These are phyloP conservation scores for Notiomystis cincta DNA, from an alignment of 2,113 vertebrate species.

Conservation along the genomic window DNA sequence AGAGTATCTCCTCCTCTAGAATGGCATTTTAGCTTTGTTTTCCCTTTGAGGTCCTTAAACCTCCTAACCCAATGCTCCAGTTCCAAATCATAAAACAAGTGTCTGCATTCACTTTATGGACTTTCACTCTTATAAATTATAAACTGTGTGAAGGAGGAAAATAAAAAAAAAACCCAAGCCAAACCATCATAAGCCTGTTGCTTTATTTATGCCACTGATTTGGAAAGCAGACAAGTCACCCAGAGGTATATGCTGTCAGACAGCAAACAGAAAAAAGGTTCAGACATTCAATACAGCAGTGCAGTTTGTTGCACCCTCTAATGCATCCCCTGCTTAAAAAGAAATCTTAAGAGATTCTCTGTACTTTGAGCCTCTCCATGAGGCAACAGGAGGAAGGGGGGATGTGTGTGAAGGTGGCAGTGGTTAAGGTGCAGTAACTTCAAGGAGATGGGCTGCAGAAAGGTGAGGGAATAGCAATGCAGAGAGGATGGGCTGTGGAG, in stretches of 20 bases:
- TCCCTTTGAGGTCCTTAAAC: background rate
- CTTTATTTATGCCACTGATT: background rate
- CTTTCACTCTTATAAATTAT: background rate
- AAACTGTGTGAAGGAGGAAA: background rate
- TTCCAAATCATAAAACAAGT: background rate
- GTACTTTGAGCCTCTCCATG: background rate
- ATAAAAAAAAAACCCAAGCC: background rate
- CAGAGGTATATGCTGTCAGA: background rate
- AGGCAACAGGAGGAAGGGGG: background rate
- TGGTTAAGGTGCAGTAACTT: background rate
- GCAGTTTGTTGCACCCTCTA: background rate
- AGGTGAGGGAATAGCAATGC: background rate
- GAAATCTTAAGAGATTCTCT: background rate
- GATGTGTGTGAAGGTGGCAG: background rate
- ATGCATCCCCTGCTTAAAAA: background rate
- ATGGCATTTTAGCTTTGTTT: background rate
- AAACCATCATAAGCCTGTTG: background rate
- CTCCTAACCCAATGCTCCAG: background rate
- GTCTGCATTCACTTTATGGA: background rate
- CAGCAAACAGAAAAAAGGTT: background rate
- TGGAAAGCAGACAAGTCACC: background rate
- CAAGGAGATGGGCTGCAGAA: background rate
- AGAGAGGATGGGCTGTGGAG: background rate
- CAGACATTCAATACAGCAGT: background rate
- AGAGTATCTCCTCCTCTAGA: background rate